A percentile compares a stretch with the other conserved stretches of the same genome.
These are phyloP conservation scores for Drosophila pallidifrons DNA, from an alignment of 1,140 invertebrate species.

Conservation along the genomic window DNA sequence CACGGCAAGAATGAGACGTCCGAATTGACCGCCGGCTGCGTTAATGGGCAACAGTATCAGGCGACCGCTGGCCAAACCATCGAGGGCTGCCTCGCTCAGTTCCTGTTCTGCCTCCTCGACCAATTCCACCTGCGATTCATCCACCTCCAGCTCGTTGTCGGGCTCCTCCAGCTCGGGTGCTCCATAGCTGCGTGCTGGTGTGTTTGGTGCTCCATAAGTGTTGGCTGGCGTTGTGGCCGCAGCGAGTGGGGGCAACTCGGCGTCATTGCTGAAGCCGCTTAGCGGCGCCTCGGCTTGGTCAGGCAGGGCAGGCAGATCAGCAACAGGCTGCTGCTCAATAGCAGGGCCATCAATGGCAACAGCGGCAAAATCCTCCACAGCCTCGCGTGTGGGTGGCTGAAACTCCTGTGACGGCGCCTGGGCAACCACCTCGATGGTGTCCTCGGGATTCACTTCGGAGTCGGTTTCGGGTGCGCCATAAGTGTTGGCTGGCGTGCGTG, in stretches of 20 bases:
- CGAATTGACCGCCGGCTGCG: constrained; percentile 54
- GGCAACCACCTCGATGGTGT: constrained; percentile 68
- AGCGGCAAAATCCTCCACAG: constrained; percentile 74
- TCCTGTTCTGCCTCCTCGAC: constrained; percentile 54
- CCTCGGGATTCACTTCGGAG: constrained; percentile 31
- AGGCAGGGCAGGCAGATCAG: constrained; percentile 76
- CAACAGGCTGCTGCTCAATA: constrained; percentile 76
- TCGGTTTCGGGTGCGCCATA: constrained; percentile 57
- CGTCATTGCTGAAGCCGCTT: not conserved
- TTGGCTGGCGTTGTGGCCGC: constrained; percentile 46
- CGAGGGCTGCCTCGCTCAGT: constrained; percentile 36
- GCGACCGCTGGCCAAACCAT: constrained; percentile 58
- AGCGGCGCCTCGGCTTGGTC: constrained; percentile 45
- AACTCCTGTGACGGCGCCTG: constrained; percentile 67
- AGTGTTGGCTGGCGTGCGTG: constrained; percentile 67
- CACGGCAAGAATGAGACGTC: constrained; percentile 66
- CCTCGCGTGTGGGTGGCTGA: constrained; percentile 75
- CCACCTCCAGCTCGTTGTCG: constrained; percentile 64
- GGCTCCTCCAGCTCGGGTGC: constrained; percentile 61
- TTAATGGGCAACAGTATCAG: constrained; percentile 66
- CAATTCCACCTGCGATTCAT: constrained; percentile 72
- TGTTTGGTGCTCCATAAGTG: constrained; percentile 65
- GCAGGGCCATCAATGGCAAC: constrained; percentile 48
- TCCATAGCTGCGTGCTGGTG: constrained; percentile 53
- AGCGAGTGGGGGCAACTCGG: constrained; percentile 37